Evolutionary conservation across 2,797 vertebrate species (phyloP), one percentile per base, ranked within the genome.

Genomic region (Helicolenus hilgendorfi): DNA sequence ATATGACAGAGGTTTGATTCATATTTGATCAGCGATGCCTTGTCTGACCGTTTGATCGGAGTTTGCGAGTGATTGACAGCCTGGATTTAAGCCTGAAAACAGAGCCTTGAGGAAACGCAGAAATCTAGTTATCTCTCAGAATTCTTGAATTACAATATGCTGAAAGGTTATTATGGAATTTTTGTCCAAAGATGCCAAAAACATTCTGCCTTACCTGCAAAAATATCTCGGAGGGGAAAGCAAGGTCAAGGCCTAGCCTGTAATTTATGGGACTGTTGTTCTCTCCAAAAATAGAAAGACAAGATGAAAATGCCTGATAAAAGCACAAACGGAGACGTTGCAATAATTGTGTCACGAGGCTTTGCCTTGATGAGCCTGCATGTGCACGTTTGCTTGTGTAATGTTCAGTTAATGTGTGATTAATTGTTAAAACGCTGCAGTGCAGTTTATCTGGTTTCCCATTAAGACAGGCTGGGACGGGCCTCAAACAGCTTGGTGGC

Each of bases 381-480:
- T 36, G 64, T n/a, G 10, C 55, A 24, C 7, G 68, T 79, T 59
- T 80, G 71, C 26, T 5, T 53, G 4, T 36, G 3, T 35, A 26
- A 38, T 14, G 71, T 1, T 67, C 45, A 24, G 13, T 29, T 75
- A 33, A 77, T 62, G 27, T 60, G 36, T 59, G 11, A 79, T 63
- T 33, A 72, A 81, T 36, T 13, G 72, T 38, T 1, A 0, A 79
- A 4, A 81, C 3, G 11, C 35, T n/a, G 35, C 2, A 3, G 36
- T 67, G 65, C 72, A 77, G 79, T 68, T 81, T 2, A 3, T 70
- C 84, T 84, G 55, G 76, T 93, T 93, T 87, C 1, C 22, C 31
- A 27, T 8, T 70, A 5, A 77, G 77, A 77, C 94, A 88, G 62
- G 95, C 73, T 53, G n/a, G 20, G 67, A 74, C 95, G 92, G 35